Conservation (phyloP, 2,888 invertebrate species). For the Allacma fusca region DNA sequence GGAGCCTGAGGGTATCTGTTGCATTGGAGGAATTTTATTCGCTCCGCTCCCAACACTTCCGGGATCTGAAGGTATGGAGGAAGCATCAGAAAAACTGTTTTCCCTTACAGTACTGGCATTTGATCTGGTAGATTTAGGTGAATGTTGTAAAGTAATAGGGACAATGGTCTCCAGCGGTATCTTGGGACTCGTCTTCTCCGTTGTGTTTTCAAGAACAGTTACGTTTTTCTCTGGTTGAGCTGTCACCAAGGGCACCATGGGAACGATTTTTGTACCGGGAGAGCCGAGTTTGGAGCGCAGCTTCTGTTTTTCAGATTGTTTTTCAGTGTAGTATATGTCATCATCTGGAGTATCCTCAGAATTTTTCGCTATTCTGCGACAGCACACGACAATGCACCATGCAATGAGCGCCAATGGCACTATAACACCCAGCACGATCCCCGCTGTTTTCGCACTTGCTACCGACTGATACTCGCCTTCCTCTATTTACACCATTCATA, state of each 20-base stretch:
- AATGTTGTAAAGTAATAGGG: conserved; percentile 21
- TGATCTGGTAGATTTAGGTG: conserved; percentile 31
- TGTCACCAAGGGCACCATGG: not conserved
- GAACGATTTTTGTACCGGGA: not conserved
- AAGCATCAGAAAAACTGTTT: conserved; percentile 30
- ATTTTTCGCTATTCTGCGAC: conserved; percentile 46
- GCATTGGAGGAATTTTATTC: not conserved
- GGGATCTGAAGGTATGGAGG: conserved; percentile 32
- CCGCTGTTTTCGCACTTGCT: conserved; percentile 69
- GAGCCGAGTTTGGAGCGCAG: not conserved
- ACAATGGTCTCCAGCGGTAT: not conserved
- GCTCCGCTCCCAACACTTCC: conserved; percentile 19
- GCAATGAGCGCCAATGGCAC: conserved; percentile 73
- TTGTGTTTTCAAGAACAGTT: conserved; percentile 1
- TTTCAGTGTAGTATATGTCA: conserved; percentile 51
- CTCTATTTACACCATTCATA: conserved; percentile 53
- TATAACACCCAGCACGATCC: conserved; percentile 78
- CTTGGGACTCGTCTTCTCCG: conserved; percentile 14
- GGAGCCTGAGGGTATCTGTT: not conserved
- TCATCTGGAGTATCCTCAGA: conserved; percentile 45
- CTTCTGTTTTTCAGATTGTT: not conserved
- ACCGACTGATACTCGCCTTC: conserved; percentile 59
- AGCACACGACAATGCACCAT: conserved; percentile 50
- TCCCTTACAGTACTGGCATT: conserved; percentile 3
- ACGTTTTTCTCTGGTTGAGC: conserved; percentile 16